These are phyloP conservation scores for Alosa sapidissima DNA, from an alignment of 2,797 vertebrate genomes.

Conservation along the genomic window DNA sequence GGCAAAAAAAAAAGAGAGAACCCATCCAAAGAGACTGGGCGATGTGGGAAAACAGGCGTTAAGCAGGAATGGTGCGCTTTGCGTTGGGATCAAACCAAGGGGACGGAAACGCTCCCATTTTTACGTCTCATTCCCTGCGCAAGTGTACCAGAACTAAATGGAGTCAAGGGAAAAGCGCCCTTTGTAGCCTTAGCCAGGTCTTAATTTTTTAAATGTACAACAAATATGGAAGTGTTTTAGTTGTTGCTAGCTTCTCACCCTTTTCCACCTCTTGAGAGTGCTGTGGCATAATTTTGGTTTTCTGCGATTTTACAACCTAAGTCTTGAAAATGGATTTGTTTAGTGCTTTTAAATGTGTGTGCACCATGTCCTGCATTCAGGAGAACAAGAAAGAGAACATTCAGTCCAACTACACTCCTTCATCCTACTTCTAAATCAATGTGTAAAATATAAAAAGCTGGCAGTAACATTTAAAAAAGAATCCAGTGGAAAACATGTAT, in stretches of 20 bases:
- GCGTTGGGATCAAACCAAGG: conserved; percentile 51
- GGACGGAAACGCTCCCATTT: conserved; percentile 33
- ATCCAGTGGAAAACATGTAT: not conserved
- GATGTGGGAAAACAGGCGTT: conserved; percentile 28
- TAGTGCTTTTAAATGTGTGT: not conserved
- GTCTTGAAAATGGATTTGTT: not conserved
- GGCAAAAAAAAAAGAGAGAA: not conserved
- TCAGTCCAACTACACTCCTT: not conserved
- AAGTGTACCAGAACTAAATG: conserved; percentile 54
- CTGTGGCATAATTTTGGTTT: not conserved
- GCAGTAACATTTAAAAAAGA: not conserved
- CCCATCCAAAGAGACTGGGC: conserved; percentile 29
- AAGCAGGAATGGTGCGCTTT: conserved; percentile 38
- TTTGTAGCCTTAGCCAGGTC: conserved; percentile 37
- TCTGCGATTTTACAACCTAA: not conserved
- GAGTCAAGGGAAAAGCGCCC: conserved; percentile 52
- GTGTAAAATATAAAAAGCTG: not conserved
- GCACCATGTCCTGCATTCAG: not conserved
- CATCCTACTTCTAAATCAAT: not conserved
- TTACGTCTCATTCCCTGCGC: conserved; percentile 38
- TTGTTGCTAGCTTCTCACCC: not conserved
- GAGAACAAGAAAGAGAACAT: not conserved
- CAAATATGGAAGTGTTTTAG: conserved; percentile 14
- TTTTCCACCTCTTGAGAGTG: not conserved
- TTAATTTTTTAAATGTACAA: conserved; percentile 5